These are phyloP conservation scores for Acanthurus lineatus DNA, from an alignment of 2,797 vertebrate genomes.

Conservation along the genomic window DNA sequence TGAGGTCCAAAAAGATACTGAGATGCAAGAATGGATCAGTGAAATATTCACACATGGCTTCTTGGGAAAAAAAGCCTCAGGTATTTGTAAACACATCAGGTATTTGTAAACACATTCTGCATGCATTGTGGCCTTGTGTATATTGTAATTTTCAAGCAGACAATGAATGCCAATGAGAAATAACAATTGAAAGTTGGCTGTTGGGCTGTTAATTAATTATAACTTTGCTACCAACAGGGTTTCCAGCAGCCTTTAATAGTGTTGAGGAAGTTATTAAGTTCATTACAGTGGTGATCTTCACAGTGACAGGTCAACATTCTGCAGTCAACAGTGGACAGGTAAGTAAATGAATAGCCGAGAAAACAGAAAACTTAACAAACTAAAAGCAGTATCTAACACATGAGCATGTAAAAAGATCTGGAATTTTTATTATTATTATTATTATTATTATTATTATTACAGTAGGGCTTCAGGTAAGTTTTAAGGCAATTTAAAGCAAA, in stretches of 20 bases:
- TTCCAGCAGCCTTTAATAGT: not conserved
- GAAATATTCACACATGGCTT: conserved; percentile 12
- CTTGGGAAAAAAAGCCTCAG: conserved; percentile 5
- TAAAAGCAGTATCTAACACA: too few relatives aligned
- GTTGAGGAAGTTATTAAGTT: conserved; percentile 7
- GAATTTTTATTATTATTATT: too few relatives aligned
- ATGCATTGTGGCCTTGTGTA: too few relatives aligned
- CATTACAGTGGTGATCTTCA: conserved; percentile 18
- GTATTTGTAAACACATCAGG: conserved; percentile 1
- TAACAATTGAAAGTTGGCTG: too few relatives aligned
- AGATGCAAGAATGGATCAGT: conserved; percentile 26
- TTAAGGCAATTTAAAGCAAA: too few relatives aligned
- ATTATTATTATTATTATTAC: too few relatives aligned
- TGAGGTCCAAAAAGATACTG: conserved; percentile 1
- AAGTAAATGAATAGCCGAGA: too few relatives aligned
- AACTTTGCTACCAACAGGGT: not conserved
- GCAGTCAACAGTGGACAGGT: conserved; percentile 12
- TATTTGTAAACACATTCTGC: too few relatives aligned
- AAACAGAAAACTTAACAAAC: too few relatives aligned
- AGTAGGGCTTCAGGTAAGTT: too few relatives aligned
- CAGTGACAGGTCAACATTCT: conserved; percentile 1
- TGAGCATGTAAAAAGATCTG: too few relatives aligned
- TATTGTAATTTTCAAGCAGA: not conserved
- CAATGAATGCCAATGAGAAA: not conserved
- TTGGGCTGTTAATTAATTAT: too few relatives aligned